These are phyloP conservation scores for Poeciliopsis turneri DNA, from an alignment of 2,797 vertebrate species.

Conservation along the genomic window DNA sequence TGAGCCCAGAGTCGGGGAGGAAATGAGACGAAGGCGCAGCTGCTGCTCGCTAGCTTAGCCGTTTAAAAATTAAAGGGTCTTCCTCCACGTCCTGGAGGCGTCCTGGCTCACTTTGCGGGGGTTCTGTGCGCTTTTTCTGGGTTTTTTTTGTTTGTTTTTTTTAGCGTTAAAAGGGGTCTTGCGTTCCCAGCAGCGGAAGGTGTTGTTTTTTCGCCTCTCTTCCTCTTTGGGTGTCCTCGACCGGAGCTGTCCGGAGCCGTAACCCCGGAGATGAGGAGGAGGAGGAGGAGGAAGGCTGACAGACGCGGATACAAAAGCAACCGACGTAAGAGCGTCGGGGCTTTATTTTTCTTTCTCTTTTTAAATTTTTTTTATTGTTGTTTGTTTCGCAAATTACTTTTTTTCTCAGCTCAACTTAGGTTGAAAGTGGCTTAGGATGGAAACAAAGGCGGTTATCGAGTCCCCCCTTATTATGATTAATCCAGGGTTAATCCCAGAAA, in stretches of 20 bases:
- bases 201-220: slow-evolving; percentile 34
- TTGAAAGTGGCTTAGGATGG: slow-evolving; percentile 38
- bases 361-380: slow-evolving; percentile 54
- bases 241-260: slow-evolving; percentile 43
- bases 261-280: slow-evolving; percentile 39
- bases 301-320: slow-evolving; percentile 76
- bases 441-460: slow-evolving; percentile 74
- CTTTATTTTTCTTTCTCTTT: slow-evolving; percentile 58
- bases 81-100: slow-evolving; percentile 11
- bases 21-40: slow-evolving; percentile 32
- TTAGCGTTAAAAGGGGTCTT: not conserved
- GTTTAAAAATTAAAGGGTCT: slow-evolving; percentile 85
- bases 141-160: not conserved
- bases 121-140: not conserved
- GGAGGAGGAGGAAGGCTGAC: slow-evolving; percentile 51
- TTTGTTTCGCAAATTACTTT: slow-evolving; percentile 52
- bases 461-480: slow-evolving; percentile 77
- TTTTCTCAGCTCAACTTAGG: slow-evolving; percentile 33
- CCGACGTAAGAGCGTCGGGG: slow-evolving; percentile 51
- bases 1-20: slow-evolving; percentile 8
- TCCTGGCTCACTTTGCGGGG: not conserved
- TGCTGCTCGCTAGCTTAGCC: slow-evolving; percentile 56
- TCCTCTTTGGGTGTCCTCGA: slow-evolving; percentile 20
- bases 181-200: not conserved
- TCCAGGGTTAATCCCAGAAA: slow-evolving; percentile 73